Base-by-base conservation (phyloP, 2,113 vertebrate species). In the Lethenteron reissneri region DNA sequence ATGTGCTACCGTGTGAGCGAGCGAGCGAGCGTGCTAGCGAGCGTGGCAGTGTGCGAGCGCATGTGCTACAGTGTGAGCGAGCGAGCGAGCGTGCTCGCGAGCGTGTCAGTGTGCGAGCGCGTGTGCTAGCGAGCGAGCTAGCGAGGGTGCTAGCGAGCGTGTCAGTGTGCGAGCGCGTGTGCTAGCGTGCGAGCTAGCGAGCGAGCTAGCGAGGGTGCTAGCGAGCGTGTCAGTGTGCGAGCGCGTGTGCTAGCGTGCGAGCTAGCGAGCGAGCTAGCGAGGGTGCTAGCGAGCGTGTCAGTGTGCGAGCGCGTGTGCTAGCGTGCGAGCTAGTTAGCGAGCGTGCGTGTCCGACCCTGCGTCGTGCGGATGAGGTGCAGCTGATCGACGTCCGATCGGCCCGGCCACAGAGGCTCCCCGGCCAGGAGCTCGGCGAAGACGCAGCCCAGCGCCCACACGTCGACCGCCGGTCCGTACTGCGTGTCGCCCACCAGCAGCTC, bases 361-460 rank as follows among this genome's bases (percentile, higher is more conserved):
- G 72, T 73, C 68, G n/a, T 70, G 15, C 72, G 62, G 68, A 73
- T 73, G n/a, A 73, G 68, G 41, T 73, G 58, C 2, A 73, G 72
- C 72, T 73, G 72, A 58, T 73, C 72, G 12, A 73, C 68, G 1
- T 73, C 72, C 1, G 72, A 73, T 7, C 72, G 72, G 8, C 72
- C 72, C 2, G 72, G 72, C 72, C 72, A 73, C 5, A 73, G 57
- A 17, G 72, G 56, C 8, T 73, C 58, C 21, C 72, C 72, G 3
- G 72, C 68, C 60, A 70, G 56, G 56, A 73, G 68, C 72, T 73
- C 72, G 25, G 72, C 72, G 69, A 70, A 64, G 69, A 73, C 60
- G 56, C 72, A 73, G 68, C 72, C 72, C n/a, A 73, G 58, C 3
- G 72, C 72, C 72, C 72, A 73, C 60, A 73, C 72, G 11, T 73